phyloP scores from a whole-genome alignment of 2,888 invertebrate species.

The Hipparchia sbordonii region DNA sequence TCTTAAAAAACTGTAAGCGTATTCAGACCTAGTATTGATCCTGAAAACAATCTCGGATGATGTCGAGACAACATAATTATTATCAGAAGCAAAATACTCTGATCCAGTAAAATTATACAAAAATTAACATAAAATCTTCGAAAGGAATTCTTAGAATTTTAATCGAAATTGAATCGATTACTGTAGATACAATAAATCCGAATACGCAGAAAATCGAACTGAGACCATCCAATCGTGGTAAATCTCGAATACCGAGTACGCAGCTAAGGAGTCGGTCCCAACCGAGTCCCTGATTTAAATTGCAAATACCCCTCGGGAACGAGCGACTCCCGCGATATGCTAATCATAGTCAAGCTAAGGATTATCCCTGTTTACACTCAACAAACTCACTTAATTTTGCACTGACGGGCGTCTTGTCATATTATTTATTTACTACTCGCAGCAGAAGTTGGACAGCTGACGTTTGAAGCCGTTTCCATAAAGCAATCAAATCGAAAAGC shows the following conservation, averaged over 20 bases:
- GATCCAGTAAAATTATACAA: slow-evolving; percentile 20
- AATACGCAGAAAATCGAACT: slow-evolving; percentile 81
- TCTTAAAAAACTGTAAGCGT: no score
- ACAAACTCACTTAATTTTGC: slow-evolving; percentile 82
- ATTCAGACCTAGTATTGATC: background rate
- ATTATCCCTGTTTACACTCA: slow-evolving; percentile 83
- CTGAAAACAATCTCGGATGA: background rate
- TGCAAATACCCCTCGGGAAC: slow-evolving; percentile 77
- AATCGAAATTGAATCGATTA: slow-evolving; percentile 51
- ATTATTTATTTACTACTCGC: slow-evolving; percentile 53
- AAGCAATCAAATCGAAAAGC: background rate
- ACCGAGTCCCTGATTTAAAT: slow-evolving; percentile 81
- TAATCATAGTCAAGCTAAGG: slow-evolving; percentile 82
- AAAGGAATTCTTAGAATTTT: slow-evolving; percentile 21
- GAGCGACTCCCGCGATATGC: slow-evolving; percentile 81
- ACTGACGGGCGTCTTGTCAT: slow-evolving; percentile 73
- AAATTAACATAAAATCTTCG: background rate
- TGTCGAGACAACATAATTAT: background rate
- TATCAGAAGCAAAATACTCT: background rate
- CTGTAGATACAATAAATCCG: slow-evolving; percentile 76
- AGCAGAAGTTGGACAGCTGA: slow-evolving; percentile 11
- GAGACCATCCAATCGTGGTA: slow-evolving; percentile 80
- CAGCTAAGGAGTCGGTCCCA: slow-evolving; percentile 78
- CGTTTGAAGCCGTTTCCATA: background rate
- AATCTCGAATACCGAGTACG: slow-evolving; percentile 79